These are phyloP conservation scores for Burhinus oedicnemus DNA, from an alignment of 2,113 vertebrate species.

Conservation along the genomic window DNA sequence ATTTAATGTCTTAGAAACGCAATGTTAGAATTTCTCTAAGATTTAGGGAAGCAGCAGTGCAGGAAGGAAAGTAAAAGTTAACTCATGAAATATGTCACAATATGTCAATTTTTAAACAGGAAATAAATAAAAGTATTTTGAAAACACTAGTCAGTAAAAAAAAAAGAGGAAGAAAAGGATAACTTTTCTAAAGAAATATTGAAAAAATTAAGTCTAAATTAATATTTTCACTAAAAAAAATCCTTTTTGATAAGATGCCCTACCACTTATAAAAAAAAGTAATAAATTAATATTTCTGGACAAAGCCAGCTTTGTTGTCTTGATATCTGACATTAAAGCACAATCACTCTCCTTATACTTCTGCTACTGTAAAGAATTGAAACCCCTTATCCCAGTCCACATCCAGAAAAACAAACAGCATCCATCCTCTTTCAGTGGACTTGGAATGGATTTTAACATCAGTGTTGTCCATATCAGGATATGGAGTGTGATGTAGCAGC, in stretches of 20 bases:
- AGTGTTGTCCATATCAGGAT: not conserved
- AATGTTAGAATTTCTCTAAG: not conserved
- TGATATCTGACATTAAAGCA: not conserved
- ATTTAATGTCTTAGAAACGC: not conserved
- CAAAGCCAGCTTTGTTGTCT: not conserved
- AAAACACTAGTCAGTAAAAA: not conserved
- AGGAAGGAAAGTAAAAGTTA: not conserved
- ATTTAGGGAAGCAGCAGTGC: not conserved
- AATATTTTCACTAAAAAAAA: not conserved
- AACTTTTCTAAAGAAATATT: not conserved
- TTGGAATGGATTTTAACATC: not conserved
- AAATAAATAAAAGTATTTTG: not conserved
- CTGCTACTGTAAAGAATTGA: not conserved
- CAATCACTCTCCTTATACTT: not conserved
- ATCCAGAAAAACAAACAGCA: not conserved
- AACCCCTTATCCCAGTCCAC: not conserved
- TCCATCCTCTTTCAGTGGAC: not conserved
- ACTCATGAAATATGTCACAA: not conserved
- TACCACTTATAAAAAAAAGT: not conserved
- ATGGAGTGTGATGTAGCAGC: not conserved
- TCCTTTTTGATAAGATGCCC: rapidly evolving
- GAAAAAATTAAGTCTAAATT: not conserved
- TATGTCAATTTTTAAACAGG: not conserved
- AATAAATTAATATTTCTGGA: not conserved
- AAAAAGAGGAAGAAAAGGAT: not conserved